Base-by-base conservation (phyloP, 2,113 vertebrate genomes). In the Cyanoramphus novaezelandiae region DNA sequence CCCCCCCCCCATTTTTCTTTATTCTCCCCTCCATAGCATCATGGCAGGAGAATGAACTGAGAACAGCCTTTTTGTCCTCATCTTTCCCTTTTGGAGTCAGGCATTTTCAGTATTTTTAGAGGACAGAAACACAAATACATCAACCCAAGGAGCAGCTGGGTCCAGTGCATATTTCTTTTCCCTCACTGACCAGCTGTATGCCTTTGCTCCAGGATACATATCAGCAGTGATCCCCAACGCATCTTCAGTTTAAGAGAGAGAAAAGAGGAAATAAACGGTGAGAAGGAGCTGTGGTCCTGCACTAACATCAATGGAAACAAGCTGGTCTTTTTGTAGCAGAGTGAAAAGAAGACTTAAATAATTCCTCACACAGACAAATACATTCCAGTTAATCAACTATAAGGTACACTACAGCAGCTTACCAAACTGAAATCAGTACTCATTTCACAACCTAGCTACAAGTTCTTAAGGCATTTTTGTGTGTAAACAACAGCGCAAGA, bases 351-450 rank as follows among this genome's bases (percentile, higher is more conserved):
- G 28, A 88, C 68, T 74, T 87, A 86, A 90, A 87, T 63, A 93
- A 91, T 86, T 93, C 89, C 27, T 93, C 72, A 71, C 35, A 69
- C 29, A 50, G 31, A 87, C 52, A 91, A 96, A 93, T 35, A 75
- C 6, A 25, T 82, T 91, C 41, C 78, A 86, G 85, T 85, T 94
- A 91, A 89, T 94, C 85, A 90, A 55, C 24, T 39, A 3, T 49
- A 43, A 80, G 81, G 80, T 33, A 78, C 33, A 37, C 55, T 92
- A 84, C 46, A 94, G 84, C 91, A 92, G 83, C 77, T 97, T 95
- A 90, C 75, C 88, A 95, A 92, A 72, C 60, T 91, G 92, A 91
- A 96, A 95, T 88, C 89, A 82, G 85, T 69, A 90, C 79, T 97
- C 52, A 70, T 77, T 97, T 96, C 95, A 20, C 43, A 65, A 96